Evolutionary conservation across 1,140 invertebrate genomes (phyloP).

Genomic region (Drosophila eugracilis): DNA sequence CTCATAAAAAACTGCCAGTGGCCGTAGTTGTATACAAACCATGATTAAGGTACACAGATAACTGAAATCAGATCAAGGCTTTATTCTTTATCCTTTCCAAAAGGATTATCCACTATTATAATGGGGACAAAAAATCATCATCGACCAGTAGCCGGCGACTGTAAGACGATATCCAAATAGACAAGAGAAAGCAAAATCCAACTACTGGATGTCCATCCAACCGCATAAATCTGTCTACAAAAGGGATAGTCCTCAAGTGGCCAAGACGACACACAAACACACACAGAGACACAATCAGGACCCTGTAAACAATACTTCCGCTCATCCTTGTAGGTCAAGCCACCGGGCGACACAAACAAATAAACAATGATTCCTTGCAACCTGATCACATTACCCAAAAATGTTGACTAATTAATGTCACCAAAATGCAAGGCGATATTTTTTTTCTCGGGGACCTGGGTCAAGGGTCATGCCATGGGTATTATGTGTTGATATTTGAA

Average conservation of each 20-base stretch:
- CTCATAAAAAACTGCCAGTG: background rate
- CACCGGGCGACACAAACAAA: conserved; percentile 39
- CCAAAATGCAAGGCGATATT: conserved; percentile 50
- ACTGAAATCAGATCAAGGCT: background rate
- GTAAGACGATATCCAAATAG: conserved; percentile 52
- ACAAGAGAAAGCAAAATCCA: conserved; percentile 16
- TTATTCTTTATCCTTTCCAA: background rate
- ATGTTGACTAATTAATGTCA: conserved; percentile 61
- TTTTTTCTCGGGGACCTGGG: background rate
- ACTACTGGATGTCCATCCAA: conserved; percentile 29
- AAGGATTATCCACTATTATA: conserved; percentile 32
- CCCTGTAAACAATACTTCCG: conserved; percentile 61
- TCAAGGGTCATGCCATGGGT: conserved; percentile 15
- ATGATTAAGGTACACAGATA: background rate
- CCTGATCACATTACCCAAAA: conserved; percentile 39
- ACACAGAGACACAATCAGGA: no score
- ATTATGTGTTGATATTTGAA: conserved; percentile 80
- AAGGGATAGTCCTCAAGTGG: conserved; percentile 46
- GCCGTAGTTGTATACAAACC: conserved; percentile 11
- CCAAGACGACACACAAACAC: conserved; percentile 19
- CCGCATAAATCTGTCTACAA: conserved; percentile 30
- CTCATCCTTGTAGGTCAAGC: conserved; percentile 55
- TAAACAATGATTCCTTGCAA: conserved; percentile 45
- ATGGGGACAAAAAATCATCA: conserved; percentile 22
- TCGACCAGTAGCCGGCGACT: conserved; percentile 31